phyloP scores from a whole-genome alignment of 2,797 vertebrate genomes.

The Bradypus variegatus region DNA sequence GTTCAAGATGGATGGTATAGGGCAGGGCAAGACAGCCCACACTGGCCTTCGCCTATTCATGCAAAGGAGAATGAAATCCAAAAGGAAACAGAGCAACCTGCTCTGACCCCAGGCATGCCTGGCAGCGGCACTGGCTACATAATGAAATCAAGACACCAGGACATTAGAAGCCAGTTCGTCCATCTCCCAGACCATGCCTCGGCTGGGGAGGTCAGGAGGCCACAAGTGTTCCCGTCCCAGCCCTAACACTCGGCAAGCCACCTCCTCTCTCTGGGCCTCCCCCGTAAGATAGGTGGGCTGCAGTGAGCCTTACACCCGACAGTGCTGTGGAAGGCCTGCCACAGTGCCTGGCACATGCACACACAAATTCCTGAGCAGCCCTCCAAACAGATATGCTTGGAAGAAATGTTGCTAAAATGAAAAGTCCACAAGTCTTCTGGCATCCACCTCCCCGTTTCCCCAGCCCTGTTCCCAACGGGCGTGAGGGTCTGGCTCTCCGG shows the following conservation, averaged over 20 bases:
- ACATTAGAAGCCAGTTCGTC: not conserved
- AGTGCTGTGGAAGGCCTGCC: not conserved
- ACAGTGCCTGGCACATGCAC: not conserved
- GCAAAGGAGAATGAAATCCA: not conserved
- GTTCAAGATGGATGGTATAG: not conserved
- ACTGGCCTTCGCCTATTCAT: not conserved
- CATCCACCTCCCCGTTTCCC: not conserved
- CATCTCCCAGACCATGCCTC: accelerated
- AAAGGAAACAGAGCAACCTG: not conserved
- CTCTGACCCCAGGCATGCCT: not conserved
- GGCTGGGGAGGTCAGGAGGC: not conserved
- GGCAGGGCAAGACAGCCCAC: accelerated
- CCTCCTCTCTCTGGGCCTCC: not conserved
- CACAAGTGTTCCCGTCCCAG: accelerated
- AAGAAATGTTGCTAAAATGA: not conserved
- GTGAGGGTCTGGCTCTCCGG: not conserved
- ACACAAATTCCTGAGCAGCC: not conserved
- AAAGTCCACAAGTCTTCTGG: not conserved
- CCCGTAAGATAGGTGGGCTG: not conserved
- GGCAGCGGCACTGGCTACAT: not conserved
- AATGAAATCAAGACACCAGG: not conserved
- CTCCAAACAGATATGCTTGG: no score
- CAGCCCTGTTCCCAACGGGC: not conserved
- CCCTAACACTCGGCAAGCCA: not conserved
- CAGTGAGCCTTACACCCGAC: not conserved